Base-by-base conservation (phyloP, 2,113 vertebrate species). In the Acanthochromis polyacanthus region DNA sequence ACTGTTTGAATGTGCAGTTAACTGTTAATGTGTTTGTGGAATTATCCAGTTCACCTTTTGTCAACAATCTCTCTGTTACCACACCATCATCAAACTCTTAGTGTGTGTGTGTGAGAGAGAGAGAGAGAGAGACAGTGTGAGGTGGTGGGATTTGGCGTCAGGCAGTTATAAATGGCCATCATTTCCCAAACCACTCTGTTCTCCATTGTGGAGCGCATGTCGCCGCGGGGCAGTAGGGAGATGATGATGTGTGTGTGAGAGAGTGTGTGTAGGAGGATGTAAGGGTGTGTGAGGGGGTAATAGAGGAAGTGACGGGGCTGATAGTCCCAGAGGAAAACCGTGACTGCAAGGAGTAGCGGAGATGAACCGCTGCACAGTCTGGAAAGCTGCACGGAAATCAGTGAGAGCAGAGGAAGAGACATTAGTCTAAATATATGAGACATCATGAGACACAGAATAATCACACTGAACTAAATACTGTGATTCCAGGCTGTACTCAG, bases 11-110 rank as follows among this genome's bases (percentile, higher is more conserved):
- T 95, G 91, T 94, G 92, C 94, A 95, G 93, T 96, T 96, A 94
- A 95, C 94, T 95, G 95, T 95, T 96, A 95, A 96, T 96, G 69
- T 81, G 69, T 96, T 95, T 94, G 94, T 95, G 93, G 95, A 95
- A 97, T 96, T 95, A 96, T 92, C 91, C 75, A 63, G 94, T 75
- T 77, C 90, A 92, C 62, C 20, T 85, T 94, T 89, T 92, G 75
- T 90, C 85, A 86, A 56, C 0, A 45, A 71, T 69, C 53, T 80
- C 43, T 74, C 15, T 5, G 1, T 52, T 28, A 5, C 66, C 40
- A 74, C 52, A 60, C 38, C 17, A 61, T 30, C 45, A 20, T 68
- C 62, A 69, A 87, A 84, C 74, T 62, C 55, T 64, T 38, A 62
- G 62, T 32, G 53, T 51, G 56, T 48, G 71, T 52, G 38, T 2